Evolutionary conservation across 2,113 vertebrate species (phyloP).

Genomic region (Chionis minor): DNA sequence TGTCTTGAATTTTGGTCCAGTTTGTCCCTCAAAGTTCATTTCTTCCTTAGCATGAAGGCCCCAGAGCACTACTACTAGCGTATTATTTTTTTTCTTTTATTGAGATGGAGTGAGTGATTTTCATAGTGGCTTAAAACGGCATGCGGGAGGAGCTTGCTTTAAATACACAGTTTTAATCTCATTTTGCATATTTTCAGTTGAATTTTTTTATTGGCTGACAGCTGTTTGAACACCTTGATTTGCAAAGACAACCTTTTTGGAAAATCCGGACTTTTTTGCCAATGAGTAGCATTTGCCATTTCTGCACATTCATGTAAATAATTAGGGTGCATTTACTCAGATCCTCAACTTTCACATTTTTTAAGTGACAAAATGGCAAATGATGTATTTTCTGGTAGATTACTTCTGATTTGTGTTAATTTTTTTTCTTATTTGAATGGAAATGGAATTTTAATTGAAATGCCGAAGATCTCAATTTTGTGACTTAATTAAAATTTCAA

Average conservation of each 20-base stretch:
- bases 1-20: background rate
- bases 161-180: background rate
- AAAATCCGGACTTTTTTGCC: background rate
- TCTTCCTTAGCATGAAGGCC: background rate
- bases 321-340: background rate
- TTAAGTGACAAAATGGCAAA: slow-evolving; percentile 5
- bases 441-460: slow-evolving; percentile 22
- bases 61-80: background rate
- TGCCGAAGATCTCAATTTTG: background rate
- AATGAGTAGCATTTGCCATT: background rate
- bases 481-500: background rate
- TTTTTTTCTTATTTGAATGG: background rate
- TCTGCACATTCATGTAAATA: background rate
- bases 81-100: background rate
- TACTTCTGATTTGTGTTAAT: background rate
- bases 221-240: slow-evolving; percentile 1
- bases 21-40: background rate
- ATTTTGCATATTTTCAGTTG: background rate
- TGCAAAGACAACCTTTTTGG: background rate
- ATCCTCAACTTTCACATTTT: slow-evolving; percentile 11
- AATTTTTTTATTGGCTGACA: background rate
- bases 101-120: background rate
- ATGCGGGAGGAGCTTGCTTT: background rate
- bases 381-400: background rate
- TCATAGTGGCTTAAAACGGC: background rate